These are phyloP conservation scores for Chloroceryle amazona DNA, from an alignment of 2,797 vertebrate genomes.

Conservation along the genomic window DNA sequence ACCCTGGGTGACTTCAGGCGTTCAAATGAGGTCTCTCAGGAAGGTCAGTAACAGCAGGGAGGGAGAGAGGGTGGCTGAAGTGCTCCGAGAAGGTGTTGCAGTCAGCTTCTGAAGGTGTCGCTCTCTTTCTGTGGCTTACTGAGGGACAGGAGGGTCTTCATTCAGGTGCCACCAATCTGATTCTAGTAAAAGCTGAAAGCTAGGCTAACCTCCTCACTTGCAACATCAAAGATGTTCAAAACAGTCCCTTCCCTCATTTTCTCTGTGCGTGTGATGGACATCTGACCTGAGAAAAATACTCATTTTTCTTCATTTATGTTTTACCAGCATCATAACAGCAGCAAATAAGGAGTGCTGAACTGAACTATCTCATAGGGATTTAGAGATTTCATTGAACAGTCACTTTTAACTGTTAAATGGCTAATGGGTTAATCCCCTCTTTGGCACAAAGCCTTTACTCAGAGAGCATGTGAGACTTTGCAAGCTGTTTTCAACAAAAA, in stretches of 20 bases:
- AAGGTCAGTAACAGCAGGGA: neutral
- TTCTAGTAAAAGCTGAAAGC: neutral
- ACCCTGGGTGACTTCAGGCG: neutral
- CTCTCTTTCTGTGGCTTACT: neutral
- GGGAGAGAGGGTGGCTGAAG: neutral
- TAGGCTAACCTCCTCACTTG: neutral
- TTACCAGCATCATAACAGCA: neutral
- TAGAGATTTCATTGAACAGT: neutral
- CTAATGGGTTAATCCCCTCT: slow-evolving; percentile 30
- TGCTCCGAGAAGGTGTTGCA: neutral
- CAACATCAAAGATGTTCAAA: neutral
- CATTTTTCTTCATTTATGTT: neutral
- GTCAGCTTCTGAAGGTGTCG: neutral
- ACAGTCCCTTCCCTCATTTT: neutral
- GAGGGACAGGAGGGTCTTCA: neutral
- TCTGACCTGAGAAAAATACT: neutral
- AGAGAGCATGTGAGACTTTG: neutral
- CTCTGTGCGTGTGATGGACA: neutral
- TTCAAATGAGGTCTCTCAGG: neutral
- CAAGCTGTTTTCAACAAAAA: slow-evolving; percentile 58
- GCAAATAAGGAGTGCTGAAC: neutral
- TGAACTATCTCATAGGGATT: neutral
- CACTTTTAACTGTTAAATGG: slow-evolving; percentile 50
- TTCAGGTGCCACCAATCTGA: neutral
- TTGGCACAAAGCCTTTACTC: slow-evolving; percentile 35